Evolutionary conservation across 1,140 invertebrate genomes (phyloP).

Genomic region (Tribolium madens): DNA sequence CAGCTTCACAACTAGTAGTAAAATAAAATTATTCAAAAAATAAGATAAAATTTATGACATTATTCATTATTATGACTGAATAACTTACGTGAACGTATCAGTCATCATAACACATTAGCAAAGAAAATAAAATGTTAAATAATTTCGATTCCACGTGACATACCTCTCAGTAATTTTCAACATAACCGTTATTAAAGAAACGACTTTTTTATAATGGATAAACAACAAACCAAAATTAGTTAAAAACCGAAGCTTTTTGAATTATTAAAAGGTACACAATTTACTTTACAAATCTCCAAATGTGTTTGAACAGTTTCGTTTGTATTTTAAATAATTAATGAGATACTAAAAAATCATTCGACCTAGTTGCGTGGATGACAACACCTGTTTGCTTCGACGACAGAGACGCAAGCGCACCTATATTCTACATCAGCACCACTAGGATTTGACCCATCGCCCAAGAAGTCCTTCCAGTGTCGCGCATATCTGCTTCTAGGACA

Average conservation of each 20-base stretch:
- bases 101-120: neutral
- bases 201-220: neutral
- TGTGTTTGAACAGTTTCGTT: constrained; percentile 8
- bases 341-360: constrained; percentile 9
- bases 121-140: neutral
- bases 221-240: no score
- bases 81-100: neutral
- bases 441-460: constrained; percentile 1
- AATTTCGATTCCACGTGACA: neutral
- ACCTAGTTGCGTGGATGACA: constrained; percentile 23
- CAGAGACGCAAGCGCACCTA: constrained; percentile 38
- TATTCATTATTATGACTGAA: neutral
- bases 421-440: neutral
- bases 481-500: neutral
- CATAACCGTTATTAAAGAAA: neutral
- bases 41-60: neutral
- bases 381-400: constrained; percentile 33
- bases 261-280: neutral
- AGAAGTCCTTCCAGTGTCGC: constrained; percentile 25
- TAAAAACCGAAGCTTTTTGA: neutral
- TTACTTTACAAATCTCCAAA: neutral
- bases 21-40: no score
- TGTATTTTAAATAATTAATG: constrained; percentile 24
- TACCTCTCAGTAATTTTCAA: neutral
- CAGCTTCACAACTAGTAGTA: no score